These are phyloP conservation scores for Heteractis magnifica DNA, from an alignment of 92 coral and sea anemone species.

Conservation along the genomic window DNA sequence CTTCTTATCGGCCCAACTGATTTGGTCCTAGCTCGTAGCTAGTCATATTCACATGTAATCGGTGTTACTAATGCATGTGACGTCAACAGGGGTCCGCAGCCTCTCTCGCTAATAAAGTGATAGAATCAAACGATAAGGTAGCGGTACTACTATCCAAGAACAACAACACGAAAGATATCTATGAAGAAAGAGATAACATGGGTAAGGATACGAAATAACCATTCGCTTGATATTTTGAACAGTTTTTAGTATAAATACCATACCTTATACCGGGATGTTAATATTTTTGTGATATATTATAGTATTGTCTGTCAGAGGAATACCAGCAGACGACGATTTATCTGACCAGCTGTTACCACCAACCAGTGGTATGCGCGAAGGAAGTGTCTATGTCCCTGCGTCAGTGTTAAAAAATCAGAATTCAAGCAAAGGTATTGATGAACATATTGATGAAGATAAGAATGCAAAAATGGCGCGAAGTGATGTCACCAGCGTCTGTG, in stretches of 20 bases:
- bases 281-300: background rate
- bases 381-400: conserved; percentile 49
- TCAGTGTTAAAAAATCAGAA: conserved; percentile 47
- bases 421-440: background rate
- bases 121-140: conserved; percentile 54
- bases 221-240: background rate
- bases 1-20: no score
- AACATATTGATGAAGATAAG: no score
- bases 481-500: no score
- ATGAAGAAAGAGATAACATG: conserved; percentile 14
- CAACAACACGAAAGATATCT: background rate
- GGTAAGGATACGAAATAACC: conserved; percentile 12
- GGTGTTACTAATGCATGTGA: background rate
- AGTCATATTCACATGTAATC: no score
- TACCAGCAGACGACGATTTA: conserved; percentile 18
- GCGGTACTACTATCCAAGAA: conserved; percentile 58
- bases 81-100: conserved; percentile 44
- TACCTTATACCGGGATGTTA: background rate
- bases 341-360: conserved; percentile 55
- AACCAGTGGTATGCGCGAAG: conserved; percentile 32
- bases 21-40: background rate
- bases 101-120: conserved; percentile 51
- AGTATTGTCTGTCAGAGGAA: conserved; percentile 60
- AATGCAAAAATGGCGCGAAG: no score
- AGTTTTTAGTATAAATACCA: background rate